phyloP scores from a whole-genome alignment of 2,797 vertebrate genomes.

The Coccyzus lansbergi region DNA sequence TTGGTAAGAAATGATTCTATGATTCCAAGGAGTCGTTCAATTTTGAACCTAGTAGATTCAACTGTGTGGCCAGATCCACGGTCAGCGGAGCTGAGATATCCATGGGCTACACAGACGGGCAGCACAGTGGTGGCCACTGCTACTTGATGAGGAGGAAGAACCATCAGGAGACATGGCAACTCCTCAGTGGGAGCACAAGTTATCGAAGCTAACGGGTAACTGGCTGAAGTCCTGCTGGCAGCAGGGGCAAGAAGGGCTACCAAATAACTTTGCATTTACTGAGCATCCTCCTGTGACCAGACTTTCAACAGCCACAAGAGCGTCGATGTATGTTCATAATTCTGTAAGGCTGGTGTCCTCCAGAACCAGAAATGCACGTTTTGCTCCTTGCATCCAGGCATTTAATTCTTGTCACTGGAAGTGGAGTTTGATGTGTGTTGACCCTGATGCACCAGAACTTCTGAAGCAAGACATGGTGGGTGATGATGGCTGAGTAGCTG shows the following conservation, averaged over 20 bases:
- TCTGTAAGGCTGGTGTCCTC: fast-evolving
- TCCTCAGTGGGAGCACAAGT: not conserved
- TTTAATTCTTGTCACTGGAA: not conserved
- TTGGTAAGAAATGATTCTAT: not conserved
- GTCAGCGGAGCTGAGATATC: not conserved
- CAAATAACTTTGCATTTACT: not conserved
- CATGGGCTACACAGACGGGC: fast-evolving
- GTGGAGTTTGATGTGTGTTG: not conserved
- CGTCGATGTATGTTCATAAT: not conserved
- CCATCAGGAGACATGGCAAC: fast-evolving
- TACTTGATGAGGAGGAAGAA: not conserved
- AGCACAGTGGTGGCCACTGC: not conserved
- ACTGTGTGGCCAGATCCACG: fast-evolving
- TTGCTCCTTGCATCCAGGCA: not conserved
- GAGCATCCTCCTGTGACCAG: fast-evolving
- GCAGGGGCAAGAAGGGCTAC: fast-evolving
- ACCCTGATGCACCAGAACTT: not conserved
- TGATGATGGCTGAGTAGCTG: not conserved
- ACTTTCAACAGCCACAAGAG: not conserved
- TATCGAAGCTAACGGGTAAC: not conserved
- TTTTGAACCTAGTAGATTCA: not conserved
- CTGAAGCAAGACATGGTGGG: not conserved
- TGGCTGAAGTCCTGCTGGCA: not conserved
- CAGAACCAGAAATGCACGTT: not conserved
- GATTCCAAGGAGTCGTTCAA: not conserved